phyloP scores from a whole-genome alignment of 2,888 invertebrate species.

The Scaptomyza parva region DNA sequence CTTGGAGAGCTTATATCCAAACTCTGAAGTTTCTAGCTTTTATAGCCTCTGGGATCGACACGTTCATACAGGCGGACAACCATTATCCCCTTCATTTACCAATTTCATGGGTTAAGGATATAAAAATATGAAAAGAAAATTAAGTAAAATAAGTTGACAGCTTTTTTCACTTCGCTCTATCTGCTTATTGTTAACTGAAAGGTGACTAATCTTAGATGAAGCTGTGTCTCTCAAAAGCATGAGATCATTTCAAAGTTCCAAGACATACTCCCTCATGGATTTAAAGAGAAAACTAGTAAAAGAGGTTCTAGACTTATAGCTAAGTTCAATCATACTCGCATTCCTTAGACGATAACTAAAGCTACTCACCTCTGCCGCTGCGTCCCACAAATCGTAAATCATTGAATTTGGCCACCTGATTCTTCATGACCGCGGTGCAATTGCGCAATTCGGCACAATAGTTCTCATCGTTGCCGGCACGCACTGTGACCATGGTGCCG shows the following conservation, averaged over 20 bases:
- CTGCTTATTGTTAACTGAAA: not conserved
- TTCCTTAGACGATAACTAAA: no score
- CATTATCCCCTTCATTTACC: no score
- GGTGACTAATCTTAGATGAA: no score
- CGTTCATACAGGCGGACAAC: no score
- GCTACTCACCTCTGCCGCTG: slow-evolving; percentile 98
- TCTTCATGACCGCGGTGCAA: slow-evolving; percentile 98
- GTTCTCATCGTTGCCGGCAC: slow-evolving; percentile 99
- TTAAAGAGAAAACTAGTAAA: not conserved
- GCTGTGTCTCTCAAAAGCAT: not conserved
- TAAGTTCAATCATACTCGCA: no score
- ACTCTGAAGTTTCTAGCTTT: no score
- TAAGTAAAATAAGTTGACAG: not conserved
- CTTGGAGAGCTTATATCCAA: no score
- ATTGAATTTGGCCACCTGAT: slow-evolving; percentile 99
- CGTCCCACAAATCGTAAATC: slow-evolving; percentile 99
- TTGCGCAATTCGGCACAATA: slow-evolving; percentile 98
- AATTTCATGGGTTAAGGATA: no score
- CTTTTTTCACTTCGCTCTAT: not conserved
- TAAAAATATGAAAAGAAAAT: no score
- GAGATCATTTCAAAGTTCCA: not conserved
- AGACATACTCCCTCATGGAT: not conserved
- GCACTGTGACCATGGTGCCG: slow-evolving; percentile 97
- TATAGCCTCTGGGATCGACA: no score
- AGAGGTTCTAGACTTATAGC: no score